Base-by-base conservation (phyloP, 1,140 invertebrate species). In the Papilio polyxenes region DNA sequence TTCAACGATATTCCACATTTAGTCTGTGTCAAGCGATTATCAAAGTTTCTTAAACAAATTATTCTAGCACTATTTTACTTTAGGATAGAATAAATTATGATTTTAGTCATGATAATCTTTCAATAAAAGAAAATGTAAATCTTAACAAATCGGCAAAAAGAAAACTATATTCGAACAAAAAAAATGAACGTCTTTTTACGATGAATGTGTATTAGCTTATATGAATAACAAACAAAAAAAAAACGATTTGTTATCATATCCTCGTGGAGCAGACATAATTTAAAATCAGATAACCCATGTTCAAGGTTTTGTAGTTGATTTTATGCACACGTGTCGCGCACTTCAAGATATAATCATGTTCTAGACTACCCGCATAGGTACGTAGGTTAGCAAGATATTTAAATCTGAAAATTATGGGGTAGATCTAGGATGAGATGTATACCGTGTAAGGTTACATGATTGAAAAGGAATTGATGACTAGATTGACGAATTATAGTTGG, bases 181-280 rank as follows among this genome's bases (percentile, higher is more conserved):
- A 20, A 72, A 65, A 62, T 31, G 6, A 65, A 65, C 3, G 13
- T 65, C 20, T 65, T 13, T 31, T 31, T 11, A 65, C 10, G 10
- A 53, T 65, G 13, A 65, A 65, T 31, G 8, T 65, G 20, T 65
- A 20, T 65, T 23, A 65, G 59, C 65, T 69, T 37, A 72, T 72
- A 37, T 72, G 31, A 72, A 72, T 72, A 40, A 72, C 65, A 31
- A 40, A 72, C 65, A 31, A 72, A 65, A 69, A 8, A 62, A 37
- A 72, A 2, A 72, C 11, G 65, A 72, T 72, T 40, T 72, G 65
- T 72, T 72, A 37, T 72, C 31, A 40, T 15, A 72, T 72, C 23
- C 65, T 37, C 65, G 65, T 72, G 23, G 23, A 13, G 13, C 31
- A 17, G 6, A 72, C 65, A 72, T 23, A 72, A 37, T 72, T 37